phyloP scores from a whole-genome alignment of 2,797 vertebrate species.

The Sebastes cheni region DNA sequence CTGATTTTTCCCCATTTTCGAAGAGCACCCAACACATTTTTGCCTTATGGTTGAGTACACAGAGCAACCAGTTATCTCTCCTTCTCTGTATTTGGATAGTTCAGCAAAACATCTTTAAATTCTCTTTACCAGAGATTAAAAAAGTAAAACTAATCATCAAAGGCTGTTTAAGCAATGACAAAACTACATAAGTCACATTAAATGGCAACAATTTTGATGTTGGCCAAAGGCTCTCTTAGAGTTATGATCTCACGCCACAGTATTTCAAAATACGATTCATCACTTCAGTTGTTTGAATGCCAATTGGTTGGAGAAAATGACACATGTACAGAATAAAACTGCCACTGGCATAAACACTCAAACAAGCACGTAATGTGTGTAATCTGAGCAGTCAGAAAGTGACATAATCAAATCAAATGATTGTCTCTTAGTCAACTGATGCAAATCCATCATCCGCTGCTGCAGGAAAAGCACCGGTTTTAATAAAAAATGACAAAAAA shows the following conservation, averaged over 20 bases:
- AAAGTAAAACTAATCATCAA: background rate
- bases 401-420: conserved; percentile 19
- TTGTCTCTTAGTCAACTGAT: background rate
- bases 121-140: background rate
- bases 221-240: background rate
- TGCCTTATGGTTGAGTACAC: no score
- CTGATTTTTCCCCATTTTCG: no score
- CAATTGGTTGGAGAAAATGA: conserved; percentile 24
- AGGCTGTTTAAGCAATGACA: background rate
- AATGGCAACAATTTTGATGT: background rate
- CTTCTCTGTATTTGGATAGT: background rate
- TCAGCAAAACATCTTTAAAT: background rate
- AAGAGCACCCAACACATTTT: no score
- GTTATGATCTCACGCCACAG: conserved; percentile 3
- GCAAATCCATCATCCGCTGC: conserved; percentile 11
- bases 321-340: conserved; percentile 8
- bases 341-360: background rate
- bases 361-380: background rate
- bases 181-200: background rate
- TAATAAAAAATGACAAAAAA: background rate
- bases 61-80: no score
- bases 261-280: conserved; percentile 6
- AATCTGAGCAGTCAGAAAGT: conserved; percentile 2
- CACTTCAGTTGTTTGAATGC: background rate
- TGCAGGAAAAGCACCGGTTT: background rate